Evolutionary conservation across 2,888 invertebrate species (phyloP).

Genomic region (Cantharis lateralis): DNA sequence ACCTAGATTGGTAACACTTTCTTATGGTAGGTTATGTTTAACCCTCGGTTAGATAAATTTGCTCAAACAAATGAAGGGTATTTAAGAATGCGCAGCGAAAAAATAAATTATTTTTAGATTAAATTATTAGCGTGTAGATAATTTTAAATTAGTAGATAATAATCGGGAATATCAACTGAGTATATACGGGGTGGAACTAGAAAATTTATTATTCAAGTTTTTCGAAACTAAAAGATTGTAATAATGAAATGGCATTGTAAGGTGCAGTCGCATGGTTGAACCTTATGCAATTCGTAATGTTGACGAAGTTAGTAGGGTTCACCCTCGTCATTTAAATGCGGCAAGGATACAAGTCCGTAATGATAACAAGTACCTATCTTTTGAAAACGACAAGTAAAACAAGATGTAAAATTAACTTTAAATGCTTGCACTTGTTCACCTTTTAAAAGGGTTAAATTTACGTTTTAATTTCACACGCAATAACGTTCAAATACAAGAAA

Average conservation of each 20-base stretch:
- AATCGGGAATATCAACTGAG: no score
- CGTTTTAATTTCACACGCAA: slow-evolving; percentile 59
- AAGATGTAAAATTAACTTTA: slow-evolving; percentile 46
- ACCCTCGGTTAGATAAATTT: neutral
- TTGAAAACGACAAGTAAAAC: slow-evolving; percentile 34
- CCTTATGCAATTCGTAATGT: slow-evolving; percentile 15
- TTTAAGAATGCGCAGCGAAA: neutral
- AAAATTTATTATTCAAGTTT: neutral
- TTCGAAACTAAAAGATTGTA: neutral
- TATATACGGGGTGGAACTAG: neutral
- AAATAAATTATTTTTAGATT: neutral
- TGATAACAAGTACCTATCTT: slow-evolving; percentile 34
- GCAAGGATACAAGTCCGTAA: slow-evolving; percentile 26
- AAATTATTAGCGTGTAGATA: neutral
- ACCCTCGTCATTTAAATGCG: slow-evolving; percentile 32
- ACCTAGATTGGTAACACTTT: neutral
- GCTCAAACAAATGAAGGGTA: neutral
- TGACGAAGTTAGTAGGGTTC: slow-evolving; percentile 20
- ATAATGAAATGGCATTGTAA: slow-evolving; percentile 3
- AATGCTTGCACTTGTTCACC: slow-evolving; percentile 45
- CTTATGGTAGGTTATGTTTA: neutral
- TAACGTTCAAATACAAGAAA: slow-evolving; percentile 51
- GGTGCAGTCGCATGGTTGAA: slow-evolving; percentile 13
- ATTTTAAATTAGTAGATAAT: neutral
- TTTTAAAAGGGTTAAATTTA: slow-evolving; percentile 52